Conservation (phyloP, 2,797 vertebrate genomes). For the Galagoides demidoff region DNA sequence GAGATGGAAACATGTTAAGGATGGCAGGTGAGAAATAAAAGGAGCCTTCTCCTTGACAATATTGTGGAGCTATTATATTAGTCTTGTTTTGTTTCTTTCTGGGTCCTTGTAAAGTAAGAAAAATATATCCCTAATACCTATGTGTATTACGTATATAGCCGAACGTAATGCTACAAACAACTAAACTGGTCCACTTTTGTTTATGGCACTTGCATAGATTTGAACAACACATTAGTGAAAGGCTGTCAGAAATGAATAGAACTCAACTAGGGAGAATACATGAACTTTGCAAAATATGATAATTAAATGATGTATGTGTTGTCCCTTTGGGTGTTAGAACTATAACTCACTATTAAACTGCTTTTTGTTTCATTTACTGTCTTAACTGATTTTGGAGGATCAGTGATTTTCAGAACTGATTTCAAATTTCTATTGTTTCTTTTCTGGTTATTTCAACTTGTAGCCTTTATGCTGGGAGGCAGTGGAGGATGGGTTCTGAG, state of each 20-base stretch:
- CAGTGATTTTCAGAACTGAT: conserved; percentile 27
- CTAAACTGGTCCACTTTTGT: background rate
- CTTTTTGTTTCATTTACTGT: background rate
- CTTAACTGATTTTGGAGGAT: background rate
- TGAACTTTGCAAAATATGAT: background rate
- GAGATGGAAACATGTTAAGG: background rate
- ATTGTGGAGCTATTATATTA: background rate
- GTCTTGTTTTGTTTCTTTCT: background rate
- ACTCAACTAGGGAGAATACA: background rate
- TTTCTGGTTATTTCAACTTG: background rate
- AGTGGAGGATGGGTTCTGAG: background rate
- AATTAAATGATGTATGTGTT: background rate
- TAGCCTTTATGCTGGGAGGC: background rate
- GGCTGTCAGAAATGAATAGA: background rate
- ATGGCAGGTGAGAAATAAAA: background rate
- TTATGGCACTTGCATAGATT: background rate
- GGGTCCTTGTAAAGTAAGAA: background rate
- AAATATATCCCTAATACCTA: background rate
- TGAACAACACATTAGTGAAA: background rate
- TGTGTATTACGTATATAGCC: background rate
- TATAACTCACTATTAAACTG: background rate
- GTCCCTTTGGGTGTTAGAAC: background rate
- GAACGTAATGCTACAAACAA: background rate
- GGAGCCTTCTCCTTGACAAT: accelerated
- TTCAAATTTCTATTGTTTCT: conserved; percentile 1